A percentile compares a stretch with the other conserved stretches of the same genome.
phyloP scores from a whole-genome alignment of 2,797 vertebrate genomes.

The Notamacropus eugenii region DNA sequence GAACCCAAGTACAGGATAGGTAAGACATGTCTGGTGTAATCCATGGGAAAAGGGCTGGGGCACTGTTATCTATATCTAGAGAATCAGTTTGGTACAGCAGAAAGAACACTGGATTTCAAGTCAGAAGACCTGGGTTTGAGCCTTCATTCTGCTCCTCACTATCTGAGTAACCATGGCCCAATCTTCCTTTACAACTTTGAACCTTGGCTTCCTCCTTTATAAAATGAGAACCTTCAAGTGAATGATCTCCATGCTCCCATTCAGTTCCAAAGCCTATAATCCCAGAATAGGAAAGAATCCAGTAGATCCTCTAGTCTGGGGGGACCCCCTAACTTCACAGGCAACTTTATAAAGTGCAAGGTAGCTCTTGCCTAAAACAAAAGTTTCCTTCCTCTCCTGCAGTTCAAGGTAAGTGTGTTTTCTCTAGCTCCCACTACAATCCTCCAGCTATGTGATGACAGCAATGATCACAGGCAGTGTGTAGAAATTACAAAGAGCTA shows the following conservation, averaged over 20 bases:
- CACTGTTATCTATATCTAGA: not conserved
- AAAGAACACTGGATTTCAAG: not conserved
- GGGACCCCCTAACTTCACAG: not conserved
- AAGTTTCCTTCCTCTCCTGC: not conserved
- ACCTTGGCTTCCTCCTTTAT: not conserved
- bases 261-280: not conserved
- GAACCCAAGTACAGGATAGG: not conserved
- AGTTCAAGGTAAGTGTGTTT: not conserved
- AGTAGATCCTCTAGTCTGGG: not conserved
- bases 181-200: not conserved
- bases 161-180: not conserved
- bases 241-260: not conserved
- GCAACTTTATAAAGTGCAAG: not conserved
- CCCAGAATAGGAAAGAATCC: not conserved
- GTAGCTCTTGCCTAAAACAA: not conserved
- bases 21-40: not conserved
- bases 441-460: not conserved
- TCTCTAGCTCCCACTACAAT: not conserved
- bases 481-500: not conserved
- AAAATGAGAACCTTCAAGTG: not conserved
- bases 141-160: not conserved
- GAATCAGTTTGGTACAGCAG: not conserved
- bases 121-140: not conserved
- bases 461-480: not conserved
- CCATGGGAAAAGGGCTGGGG: not conserved